A percentile compares a stretch with the other conserved stretches of the same genome.
Evolutionary conservation across 1,140 invertebrate species (phyloP).

Genomic region (Drosophila sturtevanti): DNA sequence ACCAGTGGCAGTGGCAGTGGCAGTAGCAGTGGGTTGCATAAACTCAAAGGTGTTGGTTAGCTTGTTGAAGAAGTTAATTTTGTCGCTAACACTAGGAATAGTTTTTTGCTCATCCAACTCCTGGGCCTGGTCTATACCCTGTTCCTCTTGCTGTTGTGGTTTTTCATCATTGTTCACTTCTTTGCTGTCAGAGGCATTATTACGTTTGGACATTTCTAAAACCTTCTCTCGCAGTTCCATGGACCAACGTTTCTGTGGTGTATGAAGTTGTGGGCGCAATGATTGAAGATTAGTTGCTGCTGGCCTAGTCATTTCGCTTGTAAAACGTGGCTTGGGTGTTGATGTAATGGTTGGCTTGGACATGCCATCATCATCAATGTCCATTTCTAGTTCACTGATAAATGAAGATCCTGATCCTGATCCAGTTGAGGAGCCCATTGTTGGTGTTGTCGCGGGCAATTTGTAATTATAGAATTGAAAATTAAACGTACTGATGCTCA

Average conservation of each 20-base stretch:
- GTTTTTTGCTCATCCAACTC: slow-evolving; percentile 5
- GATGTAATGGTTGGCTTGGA: slow-evolving; percentile 45
- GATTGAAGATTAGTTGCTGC: slow-evolving; percentile 10
- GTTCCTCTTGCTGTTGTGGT: slow-evolving; percentile 21
- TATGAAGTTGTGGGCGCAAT: slow-evolving; percentile 63
- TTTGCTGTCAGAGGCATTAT: slow-evolving; percentile 51
- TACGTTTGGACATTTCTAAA: slow-evolving; percentile 72
- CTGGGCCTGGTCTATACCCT: too few relatives aligned
- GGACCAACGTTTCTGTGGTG: slow-evolving; percentile 65
- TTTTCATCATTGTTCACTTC: background rate
- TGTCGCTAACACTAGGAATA: slow-evolving; percentile 59
- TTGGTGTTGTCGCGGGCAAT: slow-evolving; percentile 29
- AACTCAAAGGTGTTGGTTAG: slow-evolving; percentile 73
- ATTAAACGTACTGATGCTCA: slow-evolving; percentile 76
- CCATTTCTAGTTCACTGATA: slow-evolving; percentile 73
- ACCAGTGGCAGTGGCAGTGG: background rate
- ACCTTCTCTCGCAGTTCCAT: slow-evolving; percentile 71
- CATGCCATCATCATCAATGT: slow-evolving; percentile 64
- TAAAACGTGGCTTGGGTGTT: slow-evolving; percentile 54
- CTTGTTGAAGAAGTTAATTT: slow-evolving; percentile 77
- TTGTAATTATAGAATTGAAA: slow-evolving; percentile 78
- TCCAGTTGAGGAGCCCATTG: slow-evolving; percentile 9
- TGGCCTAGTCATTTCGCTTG: slow-evolving; percentile 31
- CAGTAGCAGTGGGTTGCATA: background rate
- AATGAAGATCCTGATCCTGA: slow-evolving; percentile 33